A percentile compares a stretch with the other conserved stretches of the same genome.
Conservation (phyloP, 2,797 vertebrate species). For the Hephaestus fuliginosus region DNA sequence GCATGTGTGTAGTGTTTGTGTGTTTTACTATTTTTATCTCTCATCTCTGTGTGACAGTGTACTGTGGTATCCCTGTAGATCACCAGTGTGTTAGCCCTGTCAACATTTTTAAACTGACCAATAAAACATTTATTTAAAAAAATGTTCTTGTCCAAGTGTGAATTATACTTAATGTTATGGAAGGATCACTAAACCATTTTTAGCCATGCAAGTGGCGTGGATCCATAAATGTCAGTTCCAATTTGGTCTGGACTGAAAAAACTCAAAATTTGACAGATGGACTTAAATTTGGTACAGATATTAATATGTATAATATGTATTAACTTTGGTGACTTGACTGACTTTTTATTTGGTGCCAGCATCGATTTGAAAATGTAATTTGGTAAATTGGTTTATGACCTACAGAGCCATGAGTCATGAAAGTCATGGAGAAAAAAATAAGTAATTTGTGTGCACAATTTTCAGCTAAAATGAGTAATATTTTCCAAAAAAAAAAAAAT, state of each 20-base stretch:
- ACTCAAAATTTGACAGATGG: neutral
- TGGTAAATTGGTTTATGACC: neutral
- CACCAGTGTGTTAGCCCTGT: constrained; percentile 75
- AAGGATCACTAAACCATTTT: neutral
- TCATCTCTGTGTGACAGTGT: constrained; percentile 72
- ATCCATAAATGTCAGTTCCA: neutral
- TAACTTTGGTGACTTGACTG: neutral
- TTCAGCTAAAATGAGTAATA: too few relatives aligned
- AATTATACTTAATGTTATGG: neutral
- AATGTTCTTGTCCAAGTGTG: neutral
- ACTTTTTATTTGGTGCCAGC: neutral
- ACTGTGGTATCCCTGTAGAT: constrained; percentile 69
- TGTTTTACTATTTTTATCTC: constrained; percentile 61
- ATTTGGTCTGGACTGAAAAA: neutral
- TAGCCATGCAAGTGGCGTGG: neutral
- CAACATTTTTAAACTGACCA: constrained; percentile 75
- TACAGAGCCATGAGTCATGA: neutral
- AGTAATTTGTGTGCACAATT: neutral
- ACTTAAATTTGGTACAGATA: neutral
- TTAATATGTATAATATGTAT: neutral
- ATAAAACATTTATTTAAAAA: constrained; percentile 82
- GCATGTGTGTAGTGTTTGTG: constrained; percentile 57
- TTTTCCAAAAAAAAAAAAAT: too few relatives aligned
- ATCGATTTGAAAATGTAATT: neutral
- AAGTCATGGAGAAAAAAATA: neutral